phyloP scores from a whole-genome alignment of 2,113 vertebrate genomes.

The Bufo bufo region DNA sequence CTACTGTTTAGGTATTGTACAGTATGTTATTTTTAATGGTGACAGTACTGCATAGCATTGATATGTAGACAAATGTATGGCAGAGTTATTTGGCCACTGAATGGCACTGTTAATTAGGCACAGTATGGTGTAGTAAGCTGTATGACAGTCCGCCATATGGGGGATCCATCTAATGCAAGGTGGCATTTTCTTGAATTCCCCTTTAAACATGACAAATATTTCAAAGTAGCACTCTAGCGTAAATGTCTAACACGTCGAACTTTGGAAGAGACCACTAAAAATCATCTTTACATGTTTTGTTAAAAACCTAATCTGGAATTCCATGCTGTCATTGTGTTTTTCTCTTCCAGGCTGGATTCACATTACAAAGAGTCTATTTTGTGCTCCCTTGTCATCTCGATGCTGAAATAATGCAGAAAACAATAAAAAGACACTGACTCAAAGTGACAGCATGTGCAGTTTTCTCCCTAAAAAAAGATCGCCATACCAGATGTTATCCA shows the following conservation, averaged over 20 bases:
- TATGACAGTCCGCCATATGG: not conserved
- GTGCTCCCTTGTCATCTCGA: conserved; percentile 17
- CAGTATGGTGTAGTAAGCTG: not conserved
- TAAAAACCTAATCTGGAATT: conserved; percentile 12
- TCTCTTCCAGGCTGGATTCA: conserved; percentile 2
- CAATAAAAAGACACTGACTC: conserved; percentile 52
- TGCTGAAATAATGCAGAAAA: conserved; percentile 36
- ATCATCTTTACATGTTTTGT: conserved; percentile 15
- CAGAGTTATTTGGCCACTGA: not conserved
- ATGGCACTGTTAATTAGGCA: not conserved
- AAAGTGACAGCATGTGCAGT: conserved; percentile 49
- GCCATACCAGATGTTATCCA: conserved; percentile 47
- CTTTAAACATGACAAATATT: not conserved
- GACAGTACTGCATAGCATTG: too few species aligned
- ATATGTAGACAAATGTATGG: too few species aligned
- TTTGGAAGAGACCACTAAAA: conserved; percentile 13
- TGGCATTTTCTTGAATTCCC: not conserved
- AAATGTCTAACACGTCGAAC: not conserved
- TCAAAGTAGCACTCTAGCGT: not conserved
- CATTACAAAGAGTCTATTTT: conserved; percentile 40
- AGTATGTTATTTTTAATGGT: too few species aligned
- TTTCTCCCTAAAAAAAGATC: conserved; percentile 47
- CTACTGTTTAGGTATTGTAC: too few species aligned
- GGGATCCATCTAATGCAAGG: too few species aligned
- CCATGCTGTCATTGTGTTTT: conserved; percentile 17